Conservation (phyloP, 2,888 invertebrate genomes). For the Hirtodrosophila alboralis region DNA sequence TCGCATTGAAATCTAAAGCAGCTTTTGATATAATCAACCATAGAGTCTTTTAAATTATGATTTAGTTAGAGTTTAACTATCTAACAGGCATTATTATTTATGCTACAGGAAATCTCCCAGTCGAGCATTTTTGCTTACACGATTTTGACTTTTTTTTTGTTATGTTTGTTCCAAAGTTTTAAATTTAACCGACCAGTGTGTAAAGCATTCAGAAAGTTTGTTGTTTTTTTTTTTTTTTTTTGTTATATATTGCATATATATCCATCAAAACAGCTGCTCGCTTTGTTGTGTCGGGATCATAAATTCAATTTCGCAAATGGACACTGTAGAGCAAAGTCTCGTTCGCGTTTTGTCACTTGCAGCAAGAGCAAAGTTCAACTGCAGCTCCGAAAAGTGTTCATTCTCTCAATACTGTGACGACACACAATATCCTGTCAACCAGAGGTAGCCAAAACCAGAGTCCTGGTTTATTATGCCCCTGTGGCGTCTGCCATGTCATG, state of each 20-base stretch:
- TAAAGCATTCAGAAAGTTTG: slow-evolving; percentile 3
- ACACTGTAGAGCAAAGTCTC: slow-evolving; percentile 39
- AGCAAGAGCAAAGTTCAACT: slow-evolving; percentile 29
- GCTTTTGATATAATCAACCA: too few relatives aligned
- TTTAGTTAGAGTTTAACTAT: too few relatives aligned
- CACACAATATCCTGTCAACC: slow-evolving; percentile 10
- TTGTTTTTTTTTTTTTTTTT: slow-evolving; percentile 1
- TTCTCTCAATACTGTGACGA: slow-evolving; percentile 22
- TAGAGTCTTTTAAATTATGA: too few relatives aligned
- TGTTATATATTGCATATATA: too few relatives aligned
- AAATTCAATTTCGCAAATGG: slow-evolving; percentile 74
- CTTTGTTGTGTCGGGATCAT: slow-evolving; percentile 45
- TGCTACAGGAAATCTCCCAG: not conserved
- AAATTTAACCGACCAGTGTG: slow-evolving; percentile 9
- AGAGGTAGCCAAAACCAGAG: slow-evolving; percentile 10
- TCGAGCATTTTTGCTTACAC: too few relatives aligned
- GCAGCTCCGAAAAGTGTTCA: slow-evolving; percentile 7
- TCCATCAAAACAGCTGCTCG: slow-evolving; percentile 41
- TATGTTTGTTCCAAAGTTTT: slow-evolving; percentile 2
- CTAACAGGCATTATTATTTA: too few relatives aligned
- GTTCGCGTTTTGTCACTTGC: slow-evolving; percentile 73
- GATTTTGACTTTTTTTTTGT: not conserved
- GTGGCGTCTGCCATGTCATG: slow-evolving; percentile 41
- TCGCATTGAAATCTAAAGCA: too few relatives aligned
- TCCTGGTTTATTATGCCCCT: slow-evolving; percentile 25